Evolutionary conservation across 2,113 vertebrate genomes (phyloP).

Genomic region (Sclerurus mexicanus): DNA sequence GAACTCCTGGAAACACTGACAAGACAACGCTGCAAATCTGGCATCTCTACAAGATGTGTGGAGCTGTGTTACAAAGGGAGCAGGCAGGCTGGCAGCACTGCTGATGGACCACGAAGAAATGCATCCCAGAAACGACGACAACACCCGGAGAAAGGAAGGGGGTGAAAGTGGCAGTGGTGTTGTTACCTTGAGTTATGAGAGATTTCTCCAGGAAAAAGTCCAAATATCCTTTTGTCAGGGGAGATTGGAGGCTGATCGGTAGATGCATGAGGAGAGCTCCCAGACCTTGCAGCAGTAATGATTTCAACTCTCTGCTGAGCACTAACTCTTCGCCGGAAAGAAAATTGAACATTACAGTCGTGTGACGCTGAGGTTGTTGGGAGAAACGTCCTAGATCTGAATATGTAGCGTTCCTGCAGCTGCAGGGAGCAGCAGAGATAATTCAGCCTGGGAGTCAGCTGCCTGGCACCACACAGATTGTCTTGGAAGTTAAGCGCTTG

Average conservation of each 20-base stretch:
- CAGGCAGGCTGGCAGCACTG: background rate
- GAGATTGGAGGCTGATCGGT: constrained; percentile 60
- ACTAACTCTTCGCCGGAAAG: constrained; percentile 65
- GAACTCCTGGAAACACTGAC: constrained; percentile 41
- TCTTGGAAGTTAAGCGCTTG: background rate
- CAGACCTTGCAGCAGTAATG: constrained; percentile 39
- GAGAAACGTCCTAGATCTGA: constrained; percentile 25
- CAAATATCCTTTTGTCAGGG: constrained; percentile 63
- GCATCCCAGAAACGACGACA: constrained; percentile 20
- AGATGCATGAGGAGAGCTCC: constrained; percentile 46
- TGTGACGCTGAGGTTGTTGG: constrained; percentile 25
- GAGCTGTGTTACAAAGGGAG: background rate
- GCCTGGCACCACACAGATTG: background rate
- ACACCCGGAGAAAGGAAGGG: background rate
- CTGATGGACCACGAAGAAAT: constrained; percentile 48
- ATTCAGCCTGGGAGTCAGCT: background rate
- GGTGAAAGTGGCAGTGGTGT: background rate
- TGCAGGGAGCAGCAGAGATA: constrained; percentile 11
- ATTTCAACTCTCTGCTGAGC: constrained; percentile 66
- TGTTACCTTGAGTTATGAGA: constrained; percentile 67
- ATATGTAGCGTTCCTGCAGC: constrained; percentile 2
- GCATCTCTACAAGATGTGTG: constrained; percentile 35
- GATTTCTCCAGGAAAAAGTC: constrained; percentile 54
- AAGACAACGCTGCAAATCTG: constrained; percentile 37
- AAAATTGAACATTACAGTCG: constrained; percentile 58